These are phyloP conservation scores for Girardinus metallicus DNA, from an alignment of 2,797 vertebrate species.

Conservation along the genomic window DNA sequence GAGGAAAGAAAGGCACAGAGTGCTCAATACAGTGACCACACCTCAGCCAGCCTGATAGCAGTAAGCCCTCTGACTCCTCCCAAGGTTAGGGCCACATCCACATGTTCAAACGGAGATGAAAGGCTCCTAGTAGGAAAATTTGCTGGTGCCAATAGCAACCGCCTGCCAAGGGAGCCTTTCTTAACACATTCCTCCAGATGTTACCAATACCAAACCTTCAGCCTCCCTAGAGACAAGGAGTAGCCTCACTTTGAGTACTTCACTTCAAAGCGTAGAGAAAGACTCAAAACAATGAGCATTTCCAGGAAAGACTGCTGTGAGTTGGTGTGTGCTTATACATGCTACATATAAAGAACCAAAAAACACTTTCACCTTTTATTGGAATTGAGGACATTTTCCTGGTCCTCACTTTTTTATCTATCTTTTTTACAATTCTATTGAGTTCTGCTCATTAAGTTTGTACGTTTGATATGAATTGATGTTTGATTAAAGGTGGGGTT, in stretches of 20 bases:
- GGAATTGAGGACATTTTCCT: too few species aligned
- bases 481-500: too few species aligned
- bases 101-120: conserved; percentile 78
- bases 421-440: too few species aligned
- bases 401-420: too few species aligned
- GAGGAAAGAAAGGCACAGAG: conserved; percentile 36
- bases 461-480: too few species aligned
- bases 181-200: conserved; percentile 65
- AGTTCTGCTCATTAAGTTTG: too few species aligned
- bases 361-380: neutral
- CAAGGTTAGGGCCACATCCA: conserved; percentile 65
- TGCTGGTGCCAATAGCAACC: conserved; percentile 63
- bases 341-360: conserved; percentile 3
- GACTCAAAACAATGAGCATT: conserved; percentile 66
- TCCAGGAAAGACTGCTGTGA: conserved; percentile 30
- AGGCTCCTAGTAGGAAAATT: conserved; percentile 68
- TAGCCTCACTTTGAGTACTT: conserved; percentile 59
- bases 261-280: conserved; percentile 72
- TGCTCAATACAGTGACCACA: conserved; percentile 53
- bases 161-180: conserved; percentile 67
- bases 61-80: conserved; percentile 59
- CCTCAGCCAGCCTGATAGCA: conserved; percentile 61
- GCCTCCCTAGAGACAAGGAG: conserved; percentile 41
- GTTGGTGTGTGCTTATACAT: neutral
- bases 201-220: conserved; percentile 52